Evolutionary conservation across 2,888 invertebrate species (phyloP).

Genomic region (Baccha elongata): DNA sequence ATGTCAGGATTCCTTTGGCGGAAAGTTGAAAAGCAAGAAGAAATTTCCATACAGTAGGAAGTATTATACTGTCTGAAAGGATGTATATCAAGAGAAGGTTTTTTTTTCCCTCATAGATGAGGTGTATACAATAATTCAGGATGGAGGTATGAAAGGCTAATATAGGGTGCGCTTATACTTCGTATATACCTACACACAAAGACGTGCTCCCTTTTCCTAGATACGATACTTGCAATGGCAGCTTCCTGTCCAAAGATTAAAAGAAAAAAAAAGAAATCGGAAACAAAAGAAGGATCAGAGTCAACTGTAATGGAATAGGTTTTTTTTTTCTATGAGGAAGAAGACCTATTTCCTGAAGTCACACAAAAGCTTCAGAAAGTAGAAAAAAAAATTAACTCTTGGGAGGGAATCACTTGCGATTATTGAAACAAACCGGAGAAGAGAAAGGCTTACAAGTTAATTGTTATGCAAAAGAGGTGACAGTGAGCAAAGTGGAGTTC

Average conservation of each 20-base stretch:
- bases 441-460: slow-evolving; percentile 48
- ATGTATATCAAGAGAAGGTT: slow-evolving; percentile 18
- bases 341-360: slow-evolving; percentile 63
- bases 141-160: slow-evolving; percentile 53
- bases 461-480: slow-evolving; percentile 70
- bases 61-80: slow-evolving; percentile 26
- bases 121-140: slow-evolving; percentile 14
- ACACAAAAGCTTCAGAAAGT: slow-evolving; percentile 57
- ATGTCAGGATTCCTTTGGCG: slow-evolving; percentile 36
- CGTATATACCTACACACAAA: not conserved
- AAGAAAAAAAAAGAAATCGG: slow-evolving; percentile 33
- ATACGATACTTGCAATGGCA: slow-evolving; percentile 26
- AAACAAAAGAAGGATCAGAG: slow-evolving; percentile 63
- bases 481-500: slow-evolving; percentile 38
- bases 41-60: slow-evolving; percentile 34
- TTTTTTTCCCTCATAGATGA: slow-evolving; percentile 12
- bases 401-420: slow-evolving; percentile 54
- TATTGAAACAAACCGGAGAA: slow-evolving; percentile 51
- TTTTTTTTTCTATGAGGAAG: not conserved
- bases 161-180: slow-evolving; percentile 19
- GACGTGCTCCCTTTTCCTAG: slow-evolving; percentile 29
- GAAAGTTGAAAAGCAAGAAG: slow-evolving; percentile 34
- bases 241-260: slow-evolving; percentile 32
- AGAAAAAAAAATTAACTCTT: slow-evolving; percentile 28
- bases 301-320: slow-evolving; percentile 59